Evolutionary conservation across 1,140 invertebrate genomes (phyloP).

Genomic region (Zaprionus tsacasi): DNA sequence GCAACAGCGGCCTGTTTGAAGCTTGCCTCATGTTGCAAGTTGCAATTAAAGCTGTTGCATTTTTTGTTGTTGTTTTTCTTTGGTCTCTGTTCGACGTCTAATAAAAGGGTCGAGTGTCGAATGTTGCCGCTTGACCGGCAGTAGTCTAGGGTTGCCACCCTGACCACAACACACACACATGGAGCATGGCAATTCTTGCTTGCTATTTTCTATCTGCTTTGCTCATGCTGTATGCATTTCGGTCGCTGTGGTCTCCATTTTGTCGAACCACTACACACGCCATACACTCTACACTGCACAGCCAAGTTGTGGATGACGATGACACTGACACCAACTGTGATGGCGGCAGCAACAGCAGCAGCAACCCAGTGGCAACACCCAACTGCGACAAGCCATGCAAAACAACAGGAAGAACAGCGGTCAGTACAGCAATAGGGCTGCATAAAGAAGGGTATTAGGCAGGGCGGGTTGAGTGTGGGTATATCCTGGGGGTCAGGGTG

Average conservation of each 20-base stretch:
- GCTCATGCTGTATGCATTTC: constrained; percentile 74
- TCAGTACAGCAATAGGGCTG: constrained; percentile 29
- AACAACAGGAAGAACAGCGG: constrained; percentile 56
- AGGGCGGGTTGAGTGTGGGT: background rate
- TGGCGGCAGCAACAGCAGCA: constrained; percentile 27
- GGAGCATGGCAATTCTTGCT: constrained; percentile 5
- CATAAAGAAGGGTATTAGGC: constrained; percentile 33
- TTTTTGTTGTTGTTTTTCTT: background rate
- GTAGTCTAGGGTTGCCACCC: constrained; percentile 26
- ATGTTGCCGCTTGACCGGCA: constrained; percentile 13
- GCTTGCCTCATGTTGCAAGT: constrained; percentile 24
- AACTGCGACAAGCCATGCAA: constrained; percentile 60
- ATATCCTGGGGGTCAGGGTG: background rate
- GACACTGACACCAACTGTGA: constrained; percentile 29
- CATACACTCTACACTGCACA: background rate
- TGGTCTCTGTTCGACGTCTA: constrained; percentile 28
- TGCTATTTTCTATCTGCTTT: constrained; percentile 13
- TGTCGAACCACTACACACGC: constrained; percentile 27
- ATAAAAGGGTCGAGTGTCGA: constrained; percentile 35
- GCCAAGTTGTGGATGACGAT: constrained; percentile 15
- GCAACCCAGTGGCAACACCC: constrained; percentile 16
- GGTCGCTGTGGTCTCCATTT: constrained; percentile 67
- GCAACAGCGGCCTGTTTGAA: constrained; percentile 28
- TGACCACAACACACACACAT: constrained; percentile 7
- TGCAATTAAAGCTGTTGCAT: constrained; percentile 34